Evolutionary conservation across 2,888 invertebrate species (phyloP).

Genomic region (Drosophila mulleri): DNA sequence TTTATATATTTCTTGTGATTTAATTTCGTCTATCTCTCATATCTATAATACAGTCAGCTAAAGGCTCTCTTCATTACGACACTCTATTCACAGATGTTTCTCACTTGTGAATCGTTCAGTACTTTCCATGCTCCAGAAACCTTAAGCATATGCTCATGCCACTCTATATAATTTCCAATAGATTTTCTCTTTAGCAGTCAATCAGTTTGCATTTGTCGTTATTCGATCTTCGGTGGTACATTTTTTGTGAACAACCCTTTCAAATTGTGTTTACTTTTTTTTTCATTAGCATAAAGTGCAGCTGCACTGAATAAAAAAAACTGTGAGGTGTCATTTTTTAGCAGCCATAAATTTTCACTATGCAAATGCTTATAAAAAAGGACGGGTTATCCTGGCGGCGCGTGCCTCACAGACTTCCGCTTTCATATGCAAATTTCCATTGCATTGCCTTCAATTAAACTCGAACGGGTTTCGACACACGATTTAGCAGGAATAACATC

Average conservation of each 20-base stretch:
- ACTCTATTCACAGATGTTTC: not conserved
- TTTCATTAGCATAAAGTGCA: constrained; percentile 69
- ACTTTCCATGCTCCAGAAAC: not conserved
- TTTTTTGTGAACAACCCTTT: constrained; percentile 55
- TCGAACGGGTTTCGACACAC: constrained; percentile 9
- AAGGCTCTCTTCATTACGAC: not conserved
- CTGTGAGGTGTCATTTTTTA: constrained; percentile 54
- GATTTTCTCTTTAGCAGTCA: constrained; percentile 26
- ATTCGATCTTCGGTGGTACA: constrained; percentile 36
- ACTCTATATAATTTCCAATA: not conserved
- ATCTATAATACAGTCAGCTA: no score
- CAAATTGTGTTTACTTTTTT: constrained; percentile 17
- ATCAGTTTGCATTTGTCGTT: constrained; percentile 20
- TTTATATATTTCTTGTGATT: no score
- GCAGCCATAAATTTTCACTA: constrained; percentile 42
- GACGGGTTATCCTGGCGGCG: constrained; percentile 39
- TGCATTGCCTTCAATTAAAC: constrained; percentile 45
- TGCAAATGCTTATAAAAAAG: constrained; percentile 39
- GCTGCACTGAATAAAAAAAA: constrained; percentile 53
- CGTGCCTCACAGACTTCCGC: constrained; percentile 50
- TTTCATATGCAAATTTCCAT: constrained; percentile 61
- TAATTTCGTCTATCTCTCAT: no score
- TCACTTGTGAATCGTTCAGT: not conserved
- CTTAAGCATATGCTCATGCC: not conserved
- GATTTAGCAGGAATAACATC: not conserved